Evolutionary conservation across 2,888 invertebrate genomes (phyloP).

Genomic region (Meteorus colon): DNA sequence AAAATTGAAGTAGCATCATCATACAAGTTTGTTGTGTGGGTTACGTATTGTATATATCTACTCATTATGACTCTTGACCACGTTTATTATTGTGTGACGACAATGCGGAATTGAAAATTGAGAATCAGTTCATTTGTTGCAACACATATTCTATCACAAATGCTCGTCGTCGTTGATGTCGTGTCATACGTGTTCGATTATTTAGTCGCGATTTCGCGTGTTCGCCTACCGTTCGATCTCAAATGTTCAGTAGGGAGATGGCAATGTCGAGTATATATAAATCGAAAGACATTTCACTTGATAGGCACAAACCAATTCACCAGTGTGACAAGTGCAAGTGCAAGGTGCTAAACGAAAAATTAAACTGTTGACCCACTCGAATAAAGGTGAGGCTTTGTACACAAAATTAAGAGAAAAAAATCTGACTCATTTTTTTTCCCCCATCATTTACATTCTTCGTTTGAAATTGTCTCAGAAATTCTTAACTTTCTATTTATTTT

Average conservation of each 20-base stretch:
- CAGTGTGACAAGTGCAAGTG: constrained; percentile 42
- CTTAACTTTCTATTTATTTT: no score
- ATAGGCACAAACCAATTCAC: constrained; percentile 52
- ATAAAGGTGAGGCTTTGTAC: not conserved
- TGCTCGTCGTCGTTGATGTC: not conserved
- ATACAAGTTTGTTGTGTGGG: not conserved
- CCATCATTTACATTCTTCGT: no score
- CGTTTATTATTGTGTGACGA: constrained; percentile 17
- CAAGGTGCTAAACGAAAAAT: constrained; percentile 15
- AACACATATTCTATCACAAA: constrained; percentile 14
- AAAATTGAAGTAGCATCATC: constrained; percentile 5
- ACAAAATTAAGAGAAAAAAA: not conserved
- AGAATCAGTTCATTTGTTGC: constrained; percentile 28
- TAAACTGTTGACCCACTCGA: not conserved
- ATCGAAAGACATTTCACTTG: constrained; percentile 58
- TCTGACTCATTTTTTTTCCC: not conserved
- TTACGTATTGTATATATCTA: not conserved
- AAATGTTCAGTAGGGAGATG: constrained; percentile 32
- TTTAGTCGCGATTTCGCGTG: constrained; percentile 39
- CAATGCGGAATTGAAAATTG: constrained; percentile 38
- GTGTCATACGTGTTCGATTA: constrained; percentile 31
- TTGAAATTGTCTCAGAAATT: no score
- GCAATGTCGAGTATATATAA: constrained; percentile 61
- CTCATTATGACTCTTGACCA: constrained; percentile 22
- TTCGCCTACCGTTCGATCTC: constrained; percentile 39